Conservation (phyloP, 2,797 vertebrate species). For the Jordanella pulchra region DNA sequence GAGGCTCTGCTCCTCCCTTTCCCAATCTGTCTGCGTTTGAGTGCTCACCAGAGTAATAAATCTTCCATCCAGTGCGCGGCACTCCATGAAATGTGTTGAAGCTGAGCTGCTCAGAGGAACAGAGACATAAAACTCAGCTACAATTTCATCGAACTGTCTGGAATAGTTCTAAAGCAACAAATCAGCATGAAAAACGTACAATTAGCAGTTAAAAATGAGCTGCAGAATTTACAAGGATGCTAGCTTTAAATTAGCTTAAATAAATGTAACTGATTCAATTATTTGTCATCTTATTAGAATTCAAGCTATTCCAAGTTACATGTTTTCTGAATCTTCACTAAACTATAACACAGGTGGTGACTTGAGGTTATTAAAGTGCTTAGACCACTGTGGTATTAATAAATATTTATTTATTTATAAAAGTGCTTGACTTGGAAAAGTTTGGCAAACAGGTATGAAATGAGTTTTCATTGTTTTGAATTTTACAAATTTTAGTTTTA, state of each 20-base stretch:
- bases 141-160: background rate
- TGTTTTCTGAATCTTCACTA: no score
- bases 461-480: background rate
- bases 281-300: no score
- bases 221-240: background rate
- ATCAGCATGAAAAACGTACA: background rate
- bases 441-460: background rate
- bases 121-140: background rate
- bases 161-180: background rate
- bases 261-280: no score
- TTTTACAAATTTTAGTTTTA: background rate
- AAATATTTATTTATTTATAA: no score
- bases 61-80: conserved; percentile 49
- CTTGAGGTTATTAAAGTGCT: no score
- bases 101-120: conserved; percentile 15
- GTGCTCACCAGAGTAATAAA: conserved; percentile 62
- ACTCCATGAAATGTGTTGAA: conserved; percentile 50
- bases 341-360: no score
- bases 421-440: background rate
- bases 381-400: no score
- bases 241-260: no score
- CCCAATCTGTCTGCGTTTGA: conserved; percentile 68
- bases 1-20: conserved; percentile 66
- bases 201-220: background rate
- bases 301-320: no score